These are phyloP conservation scores for Anarhynchus alexandrinus DNA, from an alignment of 2,113 vertebrate genomes.

Conservation along the genomic window DNA sequence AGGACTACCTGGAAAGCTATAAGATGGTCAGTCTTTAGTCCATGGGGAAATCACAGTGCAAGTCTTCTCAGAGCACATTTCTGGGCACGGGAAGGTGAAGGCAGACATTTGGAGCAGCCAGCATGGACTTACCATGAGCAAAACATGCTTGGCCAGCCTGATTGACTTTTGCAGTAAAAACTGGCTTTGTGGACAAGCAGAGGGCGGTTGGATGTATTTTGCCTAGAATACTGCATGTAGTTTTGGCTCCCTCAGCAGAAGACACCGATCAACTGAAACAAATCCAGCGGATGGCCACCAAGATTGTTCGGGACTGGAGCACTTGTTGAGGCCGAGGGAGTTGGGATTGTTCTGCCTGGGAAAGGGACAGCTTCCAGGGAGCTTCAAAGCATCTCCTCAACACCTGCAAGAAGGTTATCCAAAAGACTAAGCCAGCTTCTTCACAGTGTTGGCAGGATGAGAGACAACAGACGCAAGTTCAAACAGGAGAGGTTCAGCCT, in stretches of 20 bases:
- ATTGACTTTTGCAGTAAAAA: not conserved
- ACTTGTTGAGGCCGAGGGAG: not conserved
- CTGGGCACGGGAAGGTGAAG: not conserved
- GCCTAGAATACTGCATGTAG: not conserved
- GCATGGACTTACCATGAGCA: rapidly evolving
- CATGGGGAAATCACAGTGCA: not conserved
- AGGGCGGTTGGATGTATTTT: not conserved
- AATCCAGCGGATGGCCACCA: not conserved
- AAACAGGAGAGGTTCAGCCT: not conserved
- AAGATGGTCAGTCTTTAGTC: not conserved
- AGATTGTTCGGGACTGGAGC: not conserved
- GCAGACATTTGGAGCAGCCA: not conserved
- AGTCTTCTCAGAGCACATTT: not conserved
- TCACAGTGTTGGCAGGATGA: not conserved
- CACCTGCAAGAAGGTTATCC: not conserved
- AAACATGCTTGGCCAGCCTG: not conserved
- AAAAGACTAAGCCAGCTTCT: not conserved
- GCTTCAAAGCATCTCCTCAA: not conserved
- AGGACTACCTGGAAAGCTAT: not conserved
- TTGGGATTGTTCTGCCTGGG: not conserved
- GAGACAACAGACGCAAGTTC: not conserved
- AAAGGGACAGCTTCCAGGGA: not conserved
- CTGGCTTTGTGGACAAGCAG: not conserved
- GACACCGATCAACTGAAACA: not conserved
- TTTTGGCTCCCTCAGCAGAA: not conserved